phyloP scores from a whole-genome alignment of 2,888 invertebrate species.

The Thereva unica region DNA sequence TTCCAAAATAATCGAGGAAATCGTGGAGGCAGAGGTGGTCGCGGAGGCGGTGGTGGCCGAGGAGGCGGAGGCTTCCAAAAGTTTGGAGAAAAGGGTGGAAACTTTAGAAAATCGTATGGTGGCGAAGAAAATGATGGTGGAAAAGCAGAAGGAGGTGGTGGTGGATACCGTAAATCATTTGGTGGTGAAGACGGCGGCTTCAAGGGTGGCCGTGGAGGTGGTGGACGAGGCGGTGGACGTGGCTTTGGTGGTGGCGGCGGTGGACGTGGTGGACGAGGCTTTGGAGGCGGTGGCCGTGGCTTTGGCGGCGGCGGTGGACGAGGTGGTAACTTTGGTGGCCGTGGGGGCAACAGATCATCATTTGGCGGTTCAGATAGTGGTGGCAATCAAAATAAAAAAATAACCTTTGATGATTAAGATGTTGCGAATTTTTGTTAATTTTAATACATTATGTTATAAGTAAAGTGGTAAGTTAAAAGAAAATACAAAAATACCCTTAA shows the following conservation, averaged over 20 bases:
- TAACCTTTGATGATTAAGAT: slow-evolving; percentile 54
- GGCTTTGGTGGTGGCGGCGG: slow-evolving; percentile 45
- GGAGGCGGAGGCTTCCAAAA: slow-evolving; percentile 53
- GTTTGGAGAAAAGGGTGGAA: slow-evolving; percentile 46
- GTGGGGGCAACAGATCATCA: slow-evolving; percentile 7
- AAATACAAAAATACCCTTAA: no score
- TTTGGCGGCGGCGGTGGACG: slow-evolving; percentile 42
- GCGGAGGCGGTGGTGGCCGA: slow-evolving; percentile 46
- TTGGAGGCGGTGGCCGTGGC: slow-evolving; percentile 42
- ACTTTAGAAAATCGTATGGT: slow-evolving; percentile 53
- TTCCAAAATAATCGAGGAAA: slow-evolving; percentile 44
- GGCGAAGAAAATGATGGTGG: slow-evolving; percentile 39
- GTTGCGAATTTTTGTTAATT: slow-evolving; percentile 40
- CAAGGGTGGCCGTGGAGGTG: slow-evolving; percentile 45
- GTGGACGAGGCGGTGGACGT: slow-evolving; percentile 45
- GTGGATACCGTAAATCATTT: slow-evolving; percentile 52
- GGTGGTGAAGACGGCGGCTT: slow-evolving; percentile 51
- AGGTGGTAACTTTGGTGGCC: slow-evolving; percentile 45
- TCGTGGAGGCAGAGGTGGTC: slow-evolving; percentile 47
- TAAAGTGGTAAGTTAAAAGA: no score
- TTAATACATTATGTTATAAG: slow-evolving; percentile 4
- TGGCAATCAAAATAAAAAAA: slow-evolving; percentile 51
- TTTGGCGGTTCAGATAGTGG: slow-evolving; percentile 59
- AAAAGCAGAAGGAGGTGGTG: slow-evolving; percentile 42
- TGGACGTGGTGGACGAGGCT: slow-evolving; percentile 45